Base-by-base conservation (phyloP, 1,140 invertebrate genomes). In the Coenobita brevimanus region DNA sequence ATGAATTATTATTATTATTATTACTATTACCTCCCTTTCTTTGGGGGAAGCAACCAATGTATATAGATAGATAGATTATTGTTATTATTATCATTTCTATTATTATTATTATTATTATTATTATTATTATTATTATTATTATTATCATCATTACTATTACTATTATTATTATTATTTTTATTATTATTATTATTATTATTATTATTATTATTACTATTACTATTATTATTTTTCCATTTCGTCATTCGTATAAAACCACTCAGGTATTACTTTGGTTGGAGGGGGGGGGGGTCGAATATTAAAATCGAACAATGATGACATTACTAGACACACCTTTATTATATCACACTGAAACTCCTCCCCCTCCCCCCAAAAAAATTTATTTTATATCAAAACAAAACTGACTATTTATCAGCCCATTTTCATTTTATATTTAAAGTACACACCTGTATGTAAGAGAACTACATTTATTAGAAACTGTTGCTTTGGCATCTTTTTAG, bases 171-270 rank as follows among this genome's bases (percentile, higher is more conserved):
- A 73, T 75, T 84, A 75, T 50, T 75, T 24, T 75, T 84, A 67
- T 54, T 75, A 75, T 50, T 84, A 75, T 75, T 76, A 76, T 43
- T 76, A 76, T 43, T 76, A 76, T 43, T 36, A 76, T 43, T 76
- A 76, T 43, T 76, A 76, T 43, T 76, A 76, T 43, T 43, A 76
- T 43, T 76, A 76, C 24, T 76, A 76, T 43, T 76, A 76, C 24
- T 76, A 76, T 43, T 76, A 76, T 43, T 36, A 76, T 43, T 36
- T 36, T 43, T 36, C 30, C 8, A n/a, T n/a, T n/a, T n/a, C n/a
- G n/a, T n/a, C n/a, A n/a, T n/a, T n/a, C n/a, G n/a, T n/a, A n/a
- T n/a, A n/a, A n/a, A n/a, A n/a, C n/a, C n/a, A n/a, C n/a, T n/a
- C n/a, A n/a, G n/a, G n/a, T n/a, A n/a, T n/a, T n/a, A n/a, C n/a